Evolutionary conservation across 2,797 vertebrate genomes (phyloP).

Genomic region (Toxotes lorentzi): DNA sequence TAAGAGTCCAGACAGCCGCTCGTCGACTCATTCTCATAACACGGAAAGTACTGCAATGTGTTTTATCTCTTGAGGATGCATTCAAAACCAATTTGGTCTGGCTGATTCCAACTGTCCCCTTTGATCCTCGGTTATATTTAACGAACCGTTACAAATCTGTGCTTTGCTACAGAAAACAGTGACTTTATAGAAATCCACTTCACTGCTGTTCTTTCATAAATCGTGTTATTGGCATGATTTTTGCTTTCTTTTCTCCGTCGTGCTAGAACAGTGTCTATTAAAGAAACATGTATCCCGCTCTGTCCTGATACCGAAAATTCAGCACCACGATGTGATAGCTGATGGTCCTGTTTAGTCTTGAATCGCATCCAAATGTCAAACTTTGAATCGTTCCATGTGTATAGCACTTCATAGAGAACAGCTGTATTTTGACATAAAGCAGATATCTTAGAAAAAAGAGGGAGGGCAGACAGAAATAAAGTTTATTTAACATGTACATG

Average conservation of each 20-base stretch:
- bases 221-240: slow-evolving; percentile 21
- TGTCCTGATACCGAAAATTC: slow-evolving; percentile 31
- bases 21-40: slow-evolving; percentile 43
- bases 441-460: slow-evolving; percentile 22
- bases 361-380: slow-evolving; percentile 55
- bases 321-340: slow-evolving; percentile 29
- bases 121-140: slow-evolving; percentile 57
- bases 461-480: slow-evolving; percentile 1
- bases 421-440: slow-evolving; percentile 54
- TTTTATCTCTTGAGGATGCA: slow-evolving; percentile 59
- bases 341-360: slow-evolving; percentile 47
- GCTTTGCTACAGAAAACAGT: slow-evolving; percentile 35
- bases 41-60: slow-evolving; percentile 49
- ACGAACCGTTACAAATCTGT: slow-evolving; percentile 32
- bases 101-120: slow-evolving; percentile 28
- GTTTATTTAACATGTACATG: slow-evolving; percentile 10
- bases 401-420: slow-evolving; percentile 54
- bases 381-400: slow-evolving; percentile 57
- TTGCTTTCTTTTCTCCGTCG: slow-evolving; percentile 27
- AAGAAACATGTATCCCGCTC: slow-evolving; percentile 17
- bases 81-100: slow-evolving; percentile 50
- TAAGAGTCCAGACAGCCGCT: slow-evolving; percentile 45
- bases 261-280: slow-evolving; percentile 18
- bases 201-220: slow-evolving; percentile 35
- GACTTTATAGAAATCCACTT: slow-evolving; percentile 36